These are phyloP conservation scores for Zootoca vivipara DNA, from an alignment of 2,113 vertebrate genomes.

Conservation along the genomic window DNA sequence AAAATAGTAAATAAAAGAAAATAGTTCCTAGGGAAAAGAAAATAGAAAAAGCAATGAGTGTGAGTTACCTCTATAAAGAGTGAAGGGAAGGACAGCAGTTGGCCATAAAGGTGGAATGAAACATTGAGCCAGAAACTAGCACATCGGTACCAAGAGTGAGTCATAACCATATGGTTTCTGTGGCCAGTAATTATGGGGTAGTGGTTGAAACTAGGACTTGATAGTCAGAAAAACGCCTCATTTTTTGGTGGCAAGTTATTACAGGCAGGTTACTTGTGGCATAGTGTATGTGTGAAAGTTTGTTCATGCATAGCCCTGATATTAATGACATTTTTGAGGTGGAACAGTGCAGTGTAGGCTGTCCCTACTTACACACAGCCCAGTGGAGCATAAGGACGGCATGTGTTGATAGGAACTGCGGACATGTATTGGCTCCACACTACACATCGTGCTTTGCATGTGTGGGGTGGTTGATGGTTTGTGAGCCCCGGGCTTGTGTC, in stretches of 20 bases:
- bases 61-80: not conserved
- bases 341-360: not conserved
- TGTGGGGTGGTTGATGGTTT: not conserved
- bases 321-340: not conserved
- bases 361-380: not conserved
- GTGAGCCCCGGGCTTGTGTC: not conserved
- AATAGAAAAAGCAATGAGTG: not conserved
- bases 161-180: not conserved
- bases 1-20: no score
- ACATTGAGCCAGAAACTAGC: conserved; percentile 8
- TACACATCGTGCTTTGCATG: not conserved
- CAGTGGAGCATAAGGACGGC: not conserved
- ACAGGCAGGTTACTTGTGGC: not conserved
- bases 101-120: not conserved
- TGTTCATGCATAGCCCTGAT: not conserved
- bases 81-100: not conserved
- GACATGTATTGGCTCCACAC: not conserved
- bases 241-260: no score
- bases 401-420: not conserved
- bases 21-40: not conserved
- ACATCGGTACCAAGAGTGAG: not conserved
- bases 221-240: not conserved
- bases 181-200: not conserved
- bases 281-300: not conserved
- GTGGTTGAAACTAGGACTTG: not conserved